Evolutionary conservation across 2,797 vertebrate genomes (phyloP), one percentile per base, ranked within the genome.

Genomic region (Sebastes variabilis): DNA sequence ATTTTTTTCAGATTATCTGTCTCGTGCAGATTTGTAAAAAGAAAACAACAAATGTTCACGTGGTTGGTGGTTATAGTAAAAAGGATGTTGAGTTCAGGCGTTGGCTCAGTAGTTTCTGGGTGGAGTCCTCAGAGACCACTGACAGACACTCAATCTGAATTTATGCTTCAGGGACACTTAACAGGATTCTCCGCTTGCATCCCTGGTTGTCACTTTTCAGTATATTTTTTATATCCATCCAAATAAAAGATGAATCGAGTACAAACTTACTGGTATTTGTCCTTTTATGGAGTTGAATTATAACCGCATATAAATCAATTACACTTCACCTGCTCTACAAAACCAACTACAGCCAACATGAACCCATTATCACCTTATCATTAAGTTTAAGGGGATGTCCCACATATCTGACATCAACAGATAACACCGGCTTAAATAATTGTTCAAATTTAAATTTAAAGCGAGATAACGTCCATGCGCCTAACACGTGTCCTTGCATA

Each of bases 71-170:
- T 8, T 30, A 13, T 14, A 30, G 11, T 68, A 80, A 64, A 24
- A 69, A 86, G 83, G 81, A 72, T 78, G 79, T 68, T 55, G 75
- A 66, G 38, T 27, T 65, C 60, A 88, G 79, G 85, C 56, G 72
- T 75, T 80, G 80, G 78, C 82, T 79, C 38, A 24, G 24, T 62
- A 16, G 66, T 79, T 75, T 77, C 77, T 77, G 77, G 84, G 82
- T 80, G 75, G 80, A 88, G 77, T 5, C 24, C 38, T 60, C 20
- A 59, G 6, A 69, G 42, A 74, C 8, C 18, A 56, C 25, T 42
- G 12, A 76, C 34, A 62, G 42, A 25, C 32, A n/a, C 14, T 72
- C 72, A 72, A 18, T 34, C 27, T 58, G 58, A 67, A 34, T 13
- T 27, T 20, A 22, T n/a, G 10, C 46, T 58, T 68, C 42, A 75